phyloP scores from a whole-genome alignment of 2,888 invertebrate species.

The Xestia rhomboidea region DNA sequence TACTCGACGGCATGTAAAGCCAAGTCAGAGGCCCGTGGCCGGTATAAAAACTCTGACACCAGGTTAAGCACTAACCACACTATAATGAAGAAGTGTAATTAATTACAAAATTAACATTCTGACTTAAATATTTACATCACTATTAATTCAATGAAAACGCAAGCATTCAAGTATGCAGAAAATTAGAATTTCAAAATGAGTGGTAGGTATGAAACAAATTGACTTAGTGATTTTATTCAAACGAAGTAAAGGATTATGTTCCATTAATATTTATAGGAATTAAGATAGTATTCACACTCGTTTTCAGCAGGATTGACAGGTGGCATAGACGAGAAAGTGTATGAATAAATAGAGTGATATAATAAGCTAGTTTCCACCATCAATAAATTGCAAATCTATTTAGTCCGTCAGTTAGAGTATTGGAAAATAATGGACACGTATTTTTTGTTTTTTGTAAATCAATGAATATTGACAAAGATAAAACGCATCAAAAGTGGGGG shows the following conservation, averaged over 20 bases:
- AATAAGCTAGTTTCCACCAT: no score
- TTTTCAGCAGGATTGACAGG: constrained; percentile 20
- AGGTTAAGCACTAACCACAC: no score
- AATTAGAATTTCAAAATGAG: constrained; percentile 39
- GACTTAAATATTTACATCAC: not conserved
- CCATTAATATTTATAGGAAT: constrained; percentile 46
- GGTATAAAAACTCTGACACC: no score
- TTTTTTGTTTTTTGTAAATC: no score
- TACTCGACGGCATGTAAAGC: no score
- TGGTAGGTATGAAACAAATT: constrained; percentile 24
- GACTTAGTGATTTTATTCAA: constrained; percentile 37
- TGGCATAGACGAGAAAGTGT: not conserved
- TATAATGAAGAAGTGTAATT: no score
- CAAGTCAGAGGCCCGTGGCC: no score
- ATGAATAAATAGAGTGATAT: not conserved
- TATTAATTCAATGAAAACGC: constrained; percentile 26
- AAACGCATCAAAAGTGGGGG: no score
- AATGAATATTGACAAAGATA: no score
- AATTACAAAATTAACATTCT: not conserved
- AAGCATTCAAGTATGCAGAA: constrained; percentile 32
- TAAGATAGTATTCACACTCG: constrained; percentile 25
- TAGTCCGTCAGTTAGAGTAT: no score
- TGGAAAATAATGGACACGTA: no score
- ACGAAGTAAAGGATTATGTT: constrained; percentile 23
- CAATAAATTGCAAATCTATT: no score